Conservation (phyloP, 2,113 vertebrate genomes). For the Ciconia stormi region DNA sequence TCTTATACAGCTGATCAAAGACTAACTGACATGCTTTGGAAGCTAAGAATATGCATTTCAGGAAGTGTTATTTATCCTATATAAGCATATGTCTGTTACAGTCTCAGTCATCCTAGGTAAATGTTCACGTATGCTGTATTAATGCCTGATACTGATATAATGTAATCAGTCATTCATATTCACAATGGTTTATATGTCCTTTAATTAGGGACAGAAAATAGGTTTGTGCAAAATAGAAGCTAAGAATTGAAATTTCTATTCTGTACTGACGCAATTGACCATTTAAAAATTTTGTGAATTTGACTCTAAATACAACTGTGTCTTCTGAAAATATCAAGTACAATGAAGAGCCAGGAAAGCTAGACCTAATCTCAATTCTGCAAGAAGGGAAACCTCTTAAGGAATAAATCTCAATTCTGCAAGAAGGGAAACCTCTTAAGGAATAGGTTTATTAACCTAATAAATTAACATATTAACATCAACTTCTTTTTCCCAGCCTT, state of each 20-base stretch:
- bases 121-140: neutral
- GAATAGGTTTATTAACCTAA: neutral
- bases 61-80: neutral
- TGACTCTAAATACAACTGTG: neutral
- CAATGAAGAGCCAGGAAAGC: neutral
- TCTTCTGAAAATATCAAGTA: neutral
- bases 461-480: neutral
- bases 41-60: slow-evolving; percentile 15
- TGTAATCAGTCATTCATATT: neutral
- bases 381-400: neutral
- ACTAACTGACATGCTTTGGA: neutral
- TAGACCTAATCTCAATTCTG: neutral
- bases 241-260: neutral
- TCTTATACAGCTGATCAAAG: neutral
- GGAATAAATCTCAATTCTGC: neutral
- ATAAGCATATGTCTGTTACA: neutral
- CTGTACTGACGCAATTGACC: neutral
- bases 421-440: neutral
- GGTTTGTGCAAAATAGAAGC: neutral
- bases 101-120: neutral
- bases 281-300: neutral
- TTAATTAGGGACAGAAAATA: neutral
- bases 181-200: neutral
- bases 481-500: neutral
- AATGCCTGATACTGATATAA: neutral